phyloP scores from a whole-genome alignment of 1,140 invertebrate genomes.

The Nymphalis io region DNA sequence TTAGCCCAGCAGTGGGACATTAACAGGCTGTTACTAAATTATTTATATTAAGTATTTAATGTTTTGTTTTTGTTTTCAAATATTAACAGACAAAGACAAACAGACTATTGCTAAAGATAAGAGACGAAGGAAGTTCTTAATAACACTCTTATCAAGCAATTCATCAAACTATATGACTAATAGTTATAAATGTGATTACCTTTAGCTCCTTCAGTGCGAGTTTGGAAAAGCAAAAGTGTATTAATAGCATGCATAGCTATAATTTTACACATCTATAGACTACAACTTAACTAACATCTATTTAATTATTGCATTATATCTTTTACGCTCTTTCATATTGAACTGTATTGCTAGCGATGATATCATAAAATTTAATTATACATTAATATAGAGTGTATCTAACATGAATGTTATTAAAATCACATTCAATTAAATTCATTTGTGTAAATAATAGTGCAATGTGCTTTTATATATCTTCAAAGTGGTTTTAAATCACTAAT shows the following conservation, averaged over 20 bases:
- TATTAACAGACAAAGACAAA: background rate
- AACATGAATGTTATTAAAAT: too few relatives aligned
- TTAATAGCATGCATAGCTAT: conserved; percentile 52
- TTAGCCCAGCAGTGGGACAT: too few relatives aligned
- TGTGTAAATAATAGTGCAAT: background rate
- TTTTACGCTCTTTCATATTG: background rate
- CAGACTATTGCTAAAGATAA: background rate
- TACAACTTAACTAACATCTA: background rate
- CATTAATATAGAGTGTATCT: too few relatives aligned
- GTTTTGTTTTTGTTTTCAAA: conserved; percentile 20
- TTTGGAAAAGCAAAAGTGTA: conserved; percentile 62
- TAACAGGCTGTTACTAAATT: too few relatives aligned
- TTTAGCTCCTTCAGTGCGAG: conserved; percentile 70
- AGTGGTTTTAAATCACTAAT: conserved; percentile 1
- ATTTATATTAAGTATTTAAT: background rate
- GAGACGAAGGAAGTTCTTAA: background rate
- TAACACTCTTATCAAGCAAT: conserved; percentile 17
- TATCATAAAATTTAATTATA: background rate
- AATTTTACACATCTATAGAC: background rate
- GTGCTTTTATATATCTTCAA: background rate
- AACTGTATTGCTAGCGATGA: background rate
- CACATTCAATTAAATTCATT: too few relatives aligned
- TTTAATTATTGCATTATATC: background rate
- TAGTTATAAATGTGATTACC: conserved; percentile 54
- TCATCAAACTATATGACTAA: conserved; percentile 27